Percentiles rank a stretch among this genome's conserved stretches.
These are phyloP conservation scores for Apus apus DNA, from an alignment of 2,113 vertebrate genomes.

Conservation along the genomic window DNA sequence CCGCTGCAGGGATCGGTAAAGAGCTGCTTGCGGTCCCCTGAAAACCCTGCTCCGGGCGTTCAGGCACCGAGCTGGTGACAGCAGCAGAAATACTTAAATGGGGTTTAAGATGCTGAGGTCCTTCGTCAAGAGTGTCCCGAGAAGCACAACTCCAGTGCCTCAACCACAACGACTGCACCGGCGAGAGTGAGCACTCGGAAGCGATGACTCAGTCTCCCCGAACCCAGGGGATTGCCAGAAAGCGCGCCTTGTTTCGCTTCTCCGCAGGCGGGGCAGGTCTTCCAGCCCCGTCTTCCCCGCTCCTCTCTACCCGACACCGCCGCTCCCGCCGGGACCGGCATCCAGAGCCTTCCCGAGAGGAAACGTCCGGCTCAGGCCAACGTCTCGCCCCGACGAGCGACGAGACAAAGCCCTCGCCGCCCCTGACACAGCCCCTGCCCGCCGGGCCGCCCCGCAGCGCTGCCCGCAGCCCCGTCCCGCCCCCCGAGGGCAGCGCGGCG, in stretches of 20 bases:
- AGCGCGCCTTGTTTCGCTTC: not conserved
- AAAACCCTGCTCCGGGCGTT: not conserved
- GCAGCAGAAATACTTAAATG: rapidly evolving
- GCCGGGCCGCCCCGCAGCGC: not conserved
- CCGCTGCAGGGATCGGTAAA: not conserved
- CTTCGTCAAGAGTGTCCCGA: not conserved
- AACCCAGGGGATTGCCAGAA: slow-evolving; percentile 26
- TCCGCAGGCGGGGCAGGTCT: not conserved
- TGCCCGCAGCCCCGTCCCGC: not conserved
- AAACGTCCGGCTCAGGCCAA: not conserved
- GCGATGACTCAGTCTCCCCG: not conserved
- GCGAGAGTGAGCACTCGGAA: not conserved
- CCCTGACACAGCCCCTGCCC: too few species aligned
- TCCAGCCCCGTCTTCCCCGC: not conserved
- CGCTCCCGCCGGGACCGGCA: too few species aligned
- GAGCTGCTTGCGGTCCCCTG: not conserved
- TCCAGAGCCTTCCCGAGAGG: too few species aligned
- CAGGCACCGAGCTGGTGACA: not conserved
- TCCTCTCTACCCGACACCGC: not conserved
- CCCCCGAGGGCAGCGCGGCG: not conserved
- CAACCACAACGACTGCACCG: not conserved
- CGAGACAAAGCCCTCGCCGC: too few species aligned
- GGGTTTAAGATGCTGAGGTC: not conserved
- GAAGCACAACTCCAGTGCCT: not conserved
- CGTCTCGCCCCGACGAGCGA: too few species aligned